Evolutionary conservation across 2,113 vertebrate genomes (phyloP).

Genomic region (Dunckerocampus dactyliophorus): DNA sequence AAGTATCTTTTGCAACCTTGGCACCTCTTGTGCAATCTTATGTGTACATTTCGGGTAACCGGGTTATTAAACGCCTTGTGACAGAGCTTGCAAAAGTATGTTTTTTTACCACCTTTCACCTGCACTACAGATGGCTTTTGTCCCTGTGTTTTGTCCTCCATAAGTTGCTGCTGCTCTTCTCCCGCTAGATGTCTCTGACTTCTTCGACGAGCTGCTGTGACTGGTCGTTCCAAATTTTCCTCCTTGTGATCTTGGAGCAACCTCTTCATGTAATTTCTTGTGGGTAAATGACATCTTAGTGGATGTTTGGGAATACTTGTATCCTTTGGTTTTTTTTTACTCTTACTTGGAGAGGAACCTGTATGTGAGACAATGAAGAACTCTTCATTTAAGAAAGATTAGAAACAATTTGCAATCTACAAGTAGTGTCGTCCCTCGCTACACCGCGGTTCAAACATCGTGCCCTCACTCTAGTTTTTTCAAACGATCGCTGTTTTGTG

Average conservation of each 20-base stretch:
- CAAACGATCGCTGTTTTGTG: no score
- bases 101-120: not conserved
- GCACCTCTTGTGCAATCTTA: no score
- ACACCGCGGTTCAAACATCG: no score
- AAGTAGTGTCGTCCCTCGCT: no score
- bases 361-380: slow-evolving; percentile 1
- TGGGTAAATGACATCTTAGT: rapidly evolving
- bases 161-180: not conserved
- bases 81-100: not conserved
- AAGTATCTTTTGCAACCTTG: no score
- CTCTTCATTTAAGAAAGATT: not conserved
- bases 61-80: no score
- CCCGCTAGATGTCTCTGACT: not conserved
- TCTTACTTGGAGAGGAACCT: slow-evolving; percentile 13
- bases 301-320: not conserved
- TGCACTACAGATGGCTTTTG: not conserved
- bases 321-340: not conserved
- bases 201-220: not conserved
- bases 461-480: no score
- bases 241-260: slow-evolving; percentile 3
- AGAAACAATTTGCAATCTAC: no score
- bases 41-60: no score
- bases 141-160: not conserved
- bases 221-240: not conserved
- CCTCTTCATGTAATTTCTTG: not conserved